Conservation (phyloP, 2,797 vertebrate species). For the Sebastes steindachneri region DNA sequence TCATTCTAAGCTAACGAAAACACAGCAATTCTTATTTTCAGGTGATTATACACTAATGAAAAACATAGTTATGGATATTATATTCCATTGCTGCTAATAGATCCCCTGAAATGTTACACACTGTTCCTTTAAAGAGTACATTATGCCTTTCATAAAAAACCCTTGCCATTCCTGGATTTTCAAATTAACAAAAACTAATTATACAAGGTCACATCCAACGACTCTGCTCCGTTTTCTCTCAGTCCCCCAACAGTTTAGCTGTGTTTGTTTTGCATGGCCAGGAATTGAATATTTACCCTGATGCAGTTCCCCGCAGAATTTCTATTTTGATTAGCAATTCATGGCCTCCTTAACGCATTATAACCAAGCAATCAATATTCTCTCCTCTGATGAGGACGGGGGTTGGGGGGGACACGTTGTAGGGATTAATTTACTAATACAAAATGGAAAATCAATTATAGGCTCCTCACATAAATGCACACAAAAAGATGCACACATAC, state of each 20-base stretch:
- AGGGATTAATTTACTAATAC: constrained; percentile 70
- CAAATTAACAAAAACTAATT: constrained; percentile 25
- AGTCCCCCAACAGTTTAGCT: constrained; percentile 39
- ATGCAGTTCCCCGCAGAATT: constrained; percentile 48
- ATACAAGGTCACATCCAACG: constrained; percentile 26
- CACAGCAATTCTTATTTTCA: too few species aligned
- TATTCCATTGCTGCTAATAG: too few species aligned
- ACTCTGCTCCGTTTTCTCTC: constrained; percentile 5
- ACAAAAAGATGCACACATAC: not conserved
- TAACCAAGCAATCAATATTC: constrained; percentile 72
- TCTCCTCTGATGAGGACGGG: constrained; percentile 40
- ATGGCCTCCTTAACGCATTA: constrained; percentile 56
- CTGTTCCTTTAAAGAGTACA: not conserved
- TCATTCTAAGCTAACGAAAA: too few species aligned
- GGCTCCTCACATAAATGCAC: not conserved
- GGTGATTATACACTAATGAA: too few species aligned
- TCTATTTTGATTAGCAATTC: constrained; percentile 71
- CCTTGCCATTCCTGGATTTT: not conserved
- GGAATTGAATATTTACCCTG: constrained; percentile 57
- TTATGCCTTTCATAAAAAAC: not conserved
- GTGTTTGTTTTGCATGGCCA: constrained; percentile 56
- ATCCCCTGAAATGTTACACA: too few species aligned
- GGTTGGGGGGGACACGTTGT: constrained; percentile 27
- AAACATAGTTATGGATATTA: not conserved
- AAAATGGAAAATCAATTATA: constrained; percentile 70